These are phyloP conservation scores for Corythaixoides concolor DNA, from an alignment of 2,113 vertebrate species.

Conservation along the genomic window DNA sequence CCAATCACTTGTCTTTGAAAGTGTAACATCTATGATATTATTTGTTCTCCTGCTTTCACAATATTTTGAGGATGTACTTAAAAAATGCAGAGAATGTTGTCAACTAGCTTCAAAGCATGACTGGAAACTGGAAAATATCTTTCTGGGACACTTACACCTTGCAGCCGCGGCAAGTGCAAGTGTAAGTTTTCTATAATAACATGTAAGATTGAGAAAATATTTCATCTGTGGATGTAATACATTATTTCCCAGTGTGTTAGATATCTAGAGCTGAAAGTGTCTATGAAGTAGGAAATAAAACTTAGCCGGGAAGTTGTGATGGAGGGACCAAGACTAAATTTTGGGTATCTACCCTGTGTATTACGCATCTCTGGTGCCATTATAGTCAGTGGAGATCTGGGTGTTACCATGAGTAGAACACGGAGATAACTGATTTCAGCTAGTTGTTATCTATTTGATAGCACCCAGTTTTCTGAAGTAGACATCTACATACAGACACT, in stretches of 20 bases:
- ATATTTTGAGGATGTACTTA: not conserved
- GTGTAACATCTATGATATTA: not conserved
- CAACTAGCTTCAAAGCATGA: not conserved
- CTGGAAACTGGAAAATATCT: not conserved
- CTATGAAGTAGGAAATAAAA: not conserved
- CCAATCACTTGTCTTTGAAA: not conserved
- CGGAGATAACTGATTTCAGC: not conserved
- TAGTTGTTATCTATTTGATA: not conserved
- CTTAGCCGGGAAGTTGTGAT: not conserved
- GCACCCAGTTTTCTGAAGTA: not conserved
- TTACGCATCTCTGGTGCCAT: not conserved
- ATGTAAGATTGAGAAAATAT: not conserved
- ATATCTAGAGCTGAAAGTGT: not conserved
- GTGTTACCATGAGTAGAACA: not conserved
- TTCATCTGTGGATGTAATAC: not conserved
- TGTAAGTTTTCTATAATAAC: not conserved
- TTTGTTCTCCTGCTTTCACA: not conserved
- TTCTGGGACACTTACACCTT: not conserved
- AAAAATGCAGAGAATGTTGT: not conserved
- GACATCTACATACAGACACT: not conserved
- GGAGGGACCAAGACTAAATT: not conserved
- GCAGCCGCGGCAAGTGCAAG: not conserved
- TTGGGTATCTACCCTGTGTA: not conserved
- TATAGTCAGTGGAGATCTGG: not conserved
- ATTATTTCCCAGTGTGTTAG: not conserved